Percentiles rank a stretch among this genome's conserved stretches.
Evolutionary conservation across 2,888 invertebrate genomes (phyloP).

Genomic region (Exocentrus adspersus): DNA sequence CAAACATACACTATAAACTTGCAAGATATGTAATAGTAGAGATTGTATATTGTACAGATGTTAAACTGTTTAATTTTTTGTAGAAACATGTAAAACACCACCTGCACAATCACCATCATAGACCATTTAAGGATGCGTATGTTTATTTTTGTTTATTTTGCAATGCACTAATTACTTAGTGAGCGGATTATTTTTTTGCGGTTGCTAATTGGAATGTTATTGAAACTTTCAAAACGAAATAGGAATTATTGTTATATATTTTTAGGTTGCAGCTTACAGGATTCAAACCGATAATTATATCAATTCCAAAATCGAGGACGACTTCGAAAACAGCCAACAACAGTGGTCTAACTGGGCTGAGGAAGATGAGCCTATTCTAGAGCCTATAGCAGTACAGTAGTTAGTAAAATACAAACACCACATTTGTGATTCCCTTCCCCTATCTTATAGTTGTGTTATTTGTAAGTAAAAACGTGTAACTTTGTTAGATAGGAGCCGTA

Average conservation of each 20-base stretch:
- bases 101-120: constrained; percentile 5
- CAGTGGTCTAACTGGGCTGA: constrained; percentile 53
- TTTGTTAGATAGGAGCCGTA: constrained; percentile 1
- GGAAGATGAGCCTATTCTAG: constrained; percentile 49
- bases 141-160: constrained; percentile 8
- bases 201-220: too few relatives aligned
- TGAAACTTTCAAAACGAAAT: too few relatives aligned
- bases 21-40: too few relatives aligned
- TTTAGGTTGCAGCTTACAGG: constrained; percentile 51
- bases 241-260: too few relatives aligned
- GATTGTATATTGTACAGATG: too few relatives aligned
- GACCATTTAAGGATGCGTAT: constrained; percentile 10
- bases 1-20: too few relatives aligned
- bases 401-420: constrained; percentile 9
- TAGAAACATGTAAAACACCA: constrained; percentile 14
- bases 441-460: too few relatives aligned
- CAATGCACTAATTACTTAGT: background rate
- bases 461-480: constrained; percentile 1
- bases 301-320: constrained; percentile 49
- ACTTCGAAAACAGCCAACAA: constrained; percentile 44
- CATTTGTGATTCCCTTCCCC: constrained; percentile 19
- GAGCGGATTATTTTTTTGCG: background rate
- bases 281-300: constrained; percentile 50
- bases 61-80: constrained; percentile 21
- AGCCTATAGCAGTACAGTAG: constrained; percentile 53